Evolutionary conservation across 2,797 vertebrate species (phyloP).

Genomic region (Sciurus vulgaris): DNA sequence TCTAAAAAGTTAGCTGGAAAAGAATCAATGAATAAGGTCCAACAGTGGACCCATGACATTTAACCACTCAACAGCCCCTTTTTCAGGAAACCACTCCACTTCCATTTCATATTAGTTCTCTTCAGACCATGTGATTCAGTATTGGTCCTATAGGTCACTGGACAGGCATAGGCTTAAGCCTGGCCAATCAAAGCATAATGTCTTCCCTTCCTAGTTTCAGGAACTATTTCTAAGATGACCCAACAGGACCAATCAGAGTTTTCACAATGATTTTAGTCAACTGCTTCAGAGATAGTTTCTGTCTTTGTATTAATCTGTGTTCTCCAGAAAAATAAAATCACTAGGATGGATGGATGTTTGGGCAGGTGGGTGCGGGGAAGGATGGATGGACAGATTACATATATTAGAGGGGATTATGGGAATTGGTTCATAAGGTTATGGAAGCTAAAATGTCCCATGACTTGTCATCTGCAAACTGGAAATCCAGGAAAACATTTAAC

Average conservation of each 20-base stretch:
- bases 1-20: constrained; percentile 12
- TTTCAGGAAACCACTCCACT: neutral
- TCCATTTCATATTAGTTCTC: neutral
- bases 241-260: neutral
- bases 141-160: neutral
- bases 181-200: neutral
- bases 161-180: neutral
- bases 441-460: neutral
- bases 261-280: neutral
- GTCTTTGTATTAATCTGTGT: neutral
- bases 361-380: neutral
- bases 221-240: neutral
- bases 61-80: neutral
- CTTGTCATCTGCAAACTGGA: neutral
- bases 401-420: neutral
- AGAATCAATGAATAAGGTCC: neutral
- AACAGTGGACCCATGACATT: neutral
- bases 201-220: neutral
- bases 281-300: neutral
- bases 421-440: neutral
- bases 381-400: neutral
- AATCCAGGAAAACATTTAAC: neutral
- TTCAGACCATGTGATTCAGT: neutral
- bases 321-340: neutral
- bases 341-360: neutral